phyloP scores from a whole-genome alignment of 2,888 invertebrate genomes.

The Ypsolopha sequella region DNA sequence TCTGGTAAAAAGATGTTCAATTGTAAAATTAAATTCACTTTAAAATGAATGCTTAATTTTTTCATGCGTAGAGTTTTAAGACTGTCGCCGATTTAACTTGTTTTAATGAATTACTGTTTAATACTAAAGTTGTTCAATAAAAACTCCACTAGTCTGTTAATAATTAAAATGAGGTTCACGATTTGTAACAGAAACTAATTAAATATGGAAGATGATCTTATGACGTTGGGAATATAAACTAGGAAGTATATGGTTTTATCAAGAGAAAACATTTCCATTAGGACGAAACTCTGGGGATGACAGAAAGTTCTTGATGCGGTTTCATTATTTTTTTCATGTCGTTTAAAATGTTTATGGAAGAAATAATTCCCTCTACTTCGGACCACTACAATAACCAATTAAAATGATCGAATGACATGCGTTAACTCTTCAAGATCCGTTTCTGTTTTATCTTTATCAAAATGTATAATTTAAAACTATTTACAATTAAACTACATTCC shows the following conservation, averaged over 20 bases:
- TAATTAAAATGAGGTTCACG: constrained; percentile 45
- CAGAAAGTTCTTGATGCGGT: background rate
- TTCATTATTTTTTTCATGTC: background rate
- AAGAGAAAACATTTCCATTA: background rate
- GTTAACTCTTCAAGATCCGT: background rate
- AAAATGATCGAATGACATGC: background rate
- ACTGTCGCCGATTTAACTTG: too few relatives aligned
- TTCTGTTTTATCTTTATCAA: background rate
- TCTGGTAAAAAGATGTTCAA: too few relatives aligned
- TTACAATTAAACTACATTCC: background rate
- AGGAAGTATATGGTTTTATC: background rate
- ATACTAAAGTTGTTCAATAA: too few relatives aligned
- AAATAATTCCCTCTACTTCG: background rate
- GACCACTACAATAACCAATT: too few relatives aligned
- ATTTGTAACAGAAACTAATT: constrained; percentile 5
- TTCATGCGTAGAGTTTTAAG: too few relatives aligned
- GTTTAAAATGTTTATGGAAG: background rate
- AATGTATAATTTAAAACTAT: background rate
- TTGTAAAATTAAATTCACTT: too few relatives aligned
- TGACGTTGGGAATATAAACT: background rate
- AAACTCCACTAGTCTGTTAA: too few relatives aligned
- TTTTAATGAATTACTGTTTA: too few relatives aligned
- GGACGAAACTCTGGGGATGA: background rate
- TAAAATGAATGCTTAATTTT: too few relatives aligned
- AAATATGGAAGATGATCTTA: background rate